Conservation (phyloP, 1,140 invertebrate species). For the Eueides isabella region DNA sequence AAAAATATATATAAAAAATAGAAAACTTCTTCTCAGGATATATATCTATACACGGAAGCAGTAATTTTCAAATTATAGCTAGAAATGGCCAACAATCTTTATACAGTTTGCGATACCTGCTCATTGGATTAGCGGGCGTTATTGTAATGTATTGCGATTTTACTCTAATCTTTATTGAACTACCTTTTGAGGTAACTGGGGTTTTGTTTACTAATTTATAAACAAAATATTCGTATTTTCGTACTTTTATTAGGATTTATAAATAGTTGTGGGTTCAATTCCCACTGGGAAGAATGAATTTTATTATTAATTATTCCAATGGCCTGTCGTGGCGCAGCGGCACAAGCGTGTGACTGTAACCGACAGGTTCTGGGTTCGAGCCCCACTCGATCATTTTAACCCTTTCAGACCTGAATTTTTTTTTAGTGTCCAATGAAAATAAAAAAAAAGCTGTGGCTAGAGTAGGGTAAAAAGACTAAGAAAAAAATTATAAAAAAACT, state of each 20-base stretch:
- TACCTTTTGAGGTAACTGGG: neutral
- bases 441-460: constrained; percentile 25
- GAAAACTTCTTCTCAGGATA: too few species aligned
- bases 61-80: neutral
- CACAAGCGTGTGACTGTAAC: too few species aligned
- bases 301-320: too few species aligned
- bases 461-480: neutral
- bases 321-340: too few species aligned
- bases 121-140: constrained; percentile 20
- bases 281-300: too few species aligned
- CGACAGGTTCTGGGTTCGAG: too few species aligned
- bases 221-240: neutral
- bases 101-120: neutral
- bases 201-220: neutral
- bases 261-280: too few species aligned
- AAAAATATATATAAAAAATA: too few species aligned
- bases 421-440: constrained; percentile 10
- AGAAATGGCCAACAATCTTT: neutral
- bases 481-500: neutral
- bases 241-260: neutral
- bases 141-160: constrained; percentile 22
- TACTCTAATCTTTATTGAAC: constrained; percentile 5
- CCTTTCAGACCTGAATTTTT: constrained; percentile 35
- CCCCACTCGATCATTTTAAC: too few species aligned
- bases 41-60: too few species aligned